Evolutionary conservation across 2,888 invertebrate species (phyloP), one percentile per base, ranked within the genome.

Genomic region (Oeneis ivallda): DNA sequence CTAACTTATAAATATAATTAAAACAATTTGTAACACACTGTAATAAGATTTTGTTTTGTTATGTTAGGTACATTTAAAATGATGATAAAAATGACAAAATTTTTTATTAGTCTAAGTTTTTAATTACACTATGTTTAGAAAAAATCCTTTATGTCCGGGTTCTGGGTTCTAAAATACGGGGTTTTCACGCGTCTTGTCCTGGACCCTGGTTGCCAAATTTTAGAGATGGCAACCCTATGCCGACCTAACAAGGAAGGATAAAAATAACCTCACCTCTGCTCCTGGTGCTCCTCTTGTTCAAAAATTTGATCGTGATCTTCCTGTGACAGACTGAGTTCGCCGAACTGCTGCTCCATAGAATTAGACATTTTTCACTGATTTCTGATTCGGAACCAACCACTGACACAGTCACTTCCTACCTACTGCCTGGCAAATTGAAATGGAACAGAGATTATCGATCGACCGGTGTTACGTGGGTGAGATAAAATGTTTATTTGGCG

Each of bases 301-400:
- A 94, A 95, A 79, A 94, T 94, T 89, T 95, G 95, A 88, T 95
- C 95, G 76, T 94, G 94, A 83, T 95, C 95, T 82, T 95, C 95
- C 82, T 94, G 94, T 70, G 94, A 93, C 73, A 94, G 87, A 82
- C 93, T 94, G 78, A 94, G 92, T 79, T 95, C 95, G 84, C 94
- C 94, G 88, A 95, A 95, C 83, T 95, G 95, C 84, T 94, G 90
- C 75, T 94, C 94, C 92, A 93, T 87, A 71, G 87, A 89, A 76
- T 86, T 90, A 71, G 87, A 84, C 87, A 89, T 89, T 81, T 80
- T 63, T 43, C 69, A 70, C 65, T 53, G 41, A 53, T 56, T 61
- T 47, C 8, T 34, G 43, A 59, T 53, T 54, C 34, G 10, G 19
- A 65, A 65, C 64, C 69, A 65, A 58, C 52, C 70, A 69, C 62